phyloP scores from a whole-genome alignment of 2,797 vertebrate genomes.

The Anisognathus igniventris region DNA sequence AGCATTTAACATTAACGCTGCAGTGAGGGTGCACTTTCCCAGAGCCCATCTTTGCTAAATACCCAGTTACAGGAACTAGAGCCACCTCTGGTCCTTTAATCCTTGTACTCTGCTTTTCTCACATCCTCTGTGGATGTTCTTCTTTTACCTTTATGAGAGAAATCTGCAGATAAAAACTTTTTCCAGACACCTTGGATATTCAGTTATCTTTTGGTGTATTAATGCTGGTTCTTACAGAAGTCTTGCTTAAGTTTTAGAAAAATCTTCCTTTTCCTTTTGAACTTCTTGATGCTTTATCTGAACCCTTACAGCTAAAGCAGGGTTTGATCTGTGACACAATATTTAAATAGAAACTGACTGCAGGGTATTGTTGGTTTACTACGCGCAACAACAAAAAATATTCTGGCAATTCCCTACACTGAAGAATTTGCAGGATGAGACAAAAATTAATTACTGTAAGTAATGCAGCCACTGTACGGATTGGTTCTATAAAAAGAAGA shows the following conservation, averaged over 20 bases:
- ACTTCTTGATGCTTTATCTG: background rate
- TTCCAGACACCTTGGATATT: background rate
- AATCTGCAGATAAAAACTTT: background rate
- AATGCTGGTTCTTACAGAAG: background rate
- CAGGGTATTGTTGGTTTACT: background rate
- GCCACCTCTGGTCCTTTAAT: background rate
- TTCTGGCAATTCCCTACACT: background rate
- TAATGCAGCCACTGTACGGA: background rate
- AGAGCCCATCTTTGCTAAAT: background rate
- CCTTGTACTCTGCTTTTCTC: background rate
- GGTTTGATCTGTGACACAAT: background rate
- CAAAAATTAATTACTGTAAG: background rate
- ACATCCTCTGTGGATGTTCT: fast-evolving
- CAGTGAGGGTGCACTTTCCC: background rate
- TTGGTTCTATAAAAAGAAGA: background rate
- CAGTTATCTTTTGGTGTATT: background rate
- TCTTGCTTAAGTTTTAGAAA: background rate
- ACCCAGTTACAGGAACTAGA: background rate
- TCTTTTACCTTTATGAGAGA: background rate
- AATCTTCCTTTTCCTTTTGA: background rate
- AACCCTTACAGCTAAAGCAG: background rate
- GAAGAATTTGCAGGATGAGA: background rate
- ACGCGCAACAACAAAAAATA: background rate
- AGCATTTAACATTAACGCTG: background rate
- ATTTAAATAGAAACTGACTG: background rate